Evolutionary conservation across 2,888 invertebrate genomes (phyloP).

Genomic region (Hyposoter didymator): DNA sequence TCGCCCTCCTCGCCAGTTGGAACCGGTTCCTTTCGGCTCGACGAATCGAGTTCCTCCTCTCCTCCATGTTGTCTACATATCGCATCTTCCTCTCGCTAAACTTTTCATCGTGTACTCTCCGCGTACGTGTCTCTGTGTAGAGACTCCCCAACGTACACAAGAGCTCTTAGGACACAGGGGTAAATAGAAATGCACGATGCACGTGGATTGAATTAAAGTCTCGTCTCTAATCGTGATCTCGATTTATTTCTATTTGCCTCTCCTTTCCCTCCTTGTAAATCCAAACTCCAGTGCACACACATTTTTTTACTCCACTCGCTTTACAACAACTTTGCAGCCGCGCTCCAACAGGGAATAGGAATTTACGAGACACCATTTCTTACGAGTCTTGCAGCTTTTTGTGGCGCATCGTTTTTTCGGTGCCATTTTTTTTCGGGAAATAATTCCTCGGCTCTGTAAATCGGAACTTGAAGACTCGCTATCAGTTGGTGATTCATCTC

Average conservation of each 20-base stretch:
- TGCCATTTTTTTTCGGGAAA: neutral
- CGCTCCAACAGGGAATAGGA: neutral
- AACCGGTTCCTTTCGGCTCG: slow-evolving; percentile 69
- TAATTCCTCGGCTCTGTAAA: neutral
- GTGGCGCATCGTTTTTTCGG: neutral
- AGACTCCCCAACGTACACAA: slow-evolving; percentile 25
- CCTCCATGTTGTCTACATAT: slow-evolving; percentile 22
- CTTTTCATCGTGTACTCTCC: slow-evolving; percentile 14
- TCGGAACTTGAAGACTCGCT: too few species aligned
- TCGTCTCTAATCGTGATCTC: slow-evolving; percentile 71
- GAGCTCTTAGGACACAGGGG: neutral
- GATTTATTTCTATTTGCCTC: slow-evolving; percentile 34
- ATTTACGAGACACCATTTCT: neutral
- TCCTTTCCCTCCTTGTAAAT: slow-evolving; percentile 26
- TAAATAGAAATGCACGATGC: slow-evolving; percentile 36
- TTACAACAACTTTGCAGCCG: neutral
- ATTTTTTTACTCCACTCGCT: neutral
- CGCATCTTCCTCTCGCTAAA: slow-evolving; percentile 46
- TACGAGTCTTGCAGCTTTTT: neutral
- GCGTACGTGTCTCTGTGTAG: slow-evolving; percentile 6
- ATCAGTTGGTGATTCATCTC: too few species aligned
- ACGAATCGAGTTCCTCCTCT: slow-evolving; percentile 46
- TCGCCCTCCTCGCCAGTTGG: slow-evolving; percentile 42
- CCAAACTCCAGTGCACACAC: slow-evolving; percentile 12
- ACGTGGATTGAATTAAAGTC: slow-evolving; percentile 74